Evolutionary conservation across 2,888 invertebrate species (phyloP).

Genomic region (Syrista parreyssii): DNA sequence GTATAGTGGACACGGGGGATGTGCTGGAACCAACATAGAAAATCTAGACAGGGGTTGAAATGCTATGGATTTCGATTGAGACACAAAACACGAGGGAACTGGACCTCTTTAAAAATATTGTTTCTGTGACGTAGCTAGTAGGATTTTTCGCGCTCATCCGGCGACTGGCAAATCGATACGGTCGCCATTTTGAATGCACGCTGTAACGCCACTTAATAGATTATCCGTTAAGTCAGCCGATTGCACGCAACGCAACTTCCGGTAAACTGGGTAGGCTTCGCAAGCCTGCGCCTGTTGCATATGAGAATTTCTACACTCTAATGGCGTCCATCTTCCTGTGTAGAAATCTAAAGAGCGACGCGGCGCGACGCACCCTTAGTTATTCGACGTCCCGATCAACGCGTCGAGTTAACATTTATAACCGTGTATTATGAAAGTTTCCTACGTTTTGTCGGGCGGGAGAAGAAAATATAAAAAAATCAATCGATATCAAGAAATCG

Average conservation of each 20-base stretch:
- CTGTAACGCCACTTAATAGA: slow-evolving; percentile 39
- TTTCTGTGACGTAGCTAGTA: background rate
- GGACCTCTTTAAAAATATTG: background rate
- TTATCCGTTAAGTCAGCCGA: slow-evolving; percentile 38
- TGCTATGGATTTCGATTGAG: background rate
- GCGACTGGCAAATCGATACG: slow-evolving; percentile 4
- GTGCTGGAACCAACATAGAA: background rate
- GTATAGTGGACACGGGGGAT: background rate
- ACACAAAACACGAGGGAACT: background rate
- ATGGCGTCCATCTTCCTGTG: background rate
- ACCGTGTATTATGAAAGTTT: background rate
- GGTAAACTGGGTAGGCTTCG: slow-evolving; percentile 18
- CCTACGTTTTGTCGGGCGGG: background rate
- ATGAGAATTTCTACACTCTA: background rate
- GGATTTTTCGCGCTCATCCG: background rate
- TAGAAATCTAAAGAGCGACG: background rate
- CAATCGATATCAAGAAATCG: background rate
- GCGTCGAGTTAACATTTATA: background rate
- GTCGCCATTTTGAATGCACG: slow-evolving; percentile 18
- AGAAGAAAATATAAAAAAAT: background rate
- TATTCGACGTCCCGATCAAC: background rate
- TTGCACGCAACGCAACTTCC: slow-evolving; percentile 47
- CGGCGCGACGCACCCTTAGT: background rate
- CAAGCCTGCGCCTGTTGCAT: slow-evolving; percentile 37
- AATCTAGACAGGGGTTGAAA: no score